Conservation (phyloP, 2,113 vertebrate species). For the Mastomys coucha region DNA sequence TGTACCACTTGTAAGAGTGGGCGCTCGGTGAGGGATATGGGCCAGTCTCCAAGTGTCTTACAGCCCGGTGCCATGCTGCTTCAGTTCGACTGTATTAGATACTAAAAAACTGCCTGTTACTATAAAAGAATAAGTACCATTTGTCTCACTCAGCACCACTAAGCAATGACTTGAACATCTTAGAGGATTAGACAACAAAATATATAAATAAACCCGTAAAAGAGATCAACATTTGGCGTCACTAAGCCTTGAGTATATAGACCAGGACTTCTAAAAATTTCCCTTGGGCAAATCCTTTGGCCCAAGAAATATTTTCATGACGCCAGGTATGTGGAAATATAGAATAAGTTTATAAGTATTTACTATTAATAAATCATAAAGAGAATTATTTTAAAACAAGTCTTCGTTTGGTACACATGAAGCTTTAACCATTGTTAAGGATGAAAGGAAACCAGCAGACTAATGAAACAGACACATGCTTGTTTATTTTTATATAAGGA, state of each 20-base stretch:
- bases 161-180: background rate
- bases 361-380: background rate
- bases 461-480: background rate
- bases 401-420: background rate
- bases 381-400: background rate
- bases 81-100: background rate
- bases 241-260: background rate
- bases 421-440: background rate
- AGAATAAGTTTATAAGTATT: background rate
- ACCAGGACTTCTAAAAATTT: background rate
- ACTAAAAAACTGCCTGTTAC: constrained; percentile 37
- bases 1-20: background rate
- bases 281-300: background rate
- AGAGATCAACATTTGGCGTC: background rate
- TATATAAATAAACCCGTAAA: constrained; percentile 8
- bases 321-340: background rate
- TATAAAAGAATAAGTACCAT: constrained; percentile 32
- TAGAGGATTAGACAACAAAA: constrained; percentile 35
- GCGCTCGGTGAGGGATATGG: background rate
- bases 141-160: constrained; percentile 29
- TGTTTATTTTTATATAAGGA: background rate
- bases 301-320: background rate
- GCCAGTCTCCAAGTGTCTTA: background rate
- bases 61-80: background rate
- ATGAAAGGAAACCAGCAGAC: background rate